phyloP scores from a whole-genome alignment of 2,113 vertebrate species.

The Sapajus apella region DNA sequence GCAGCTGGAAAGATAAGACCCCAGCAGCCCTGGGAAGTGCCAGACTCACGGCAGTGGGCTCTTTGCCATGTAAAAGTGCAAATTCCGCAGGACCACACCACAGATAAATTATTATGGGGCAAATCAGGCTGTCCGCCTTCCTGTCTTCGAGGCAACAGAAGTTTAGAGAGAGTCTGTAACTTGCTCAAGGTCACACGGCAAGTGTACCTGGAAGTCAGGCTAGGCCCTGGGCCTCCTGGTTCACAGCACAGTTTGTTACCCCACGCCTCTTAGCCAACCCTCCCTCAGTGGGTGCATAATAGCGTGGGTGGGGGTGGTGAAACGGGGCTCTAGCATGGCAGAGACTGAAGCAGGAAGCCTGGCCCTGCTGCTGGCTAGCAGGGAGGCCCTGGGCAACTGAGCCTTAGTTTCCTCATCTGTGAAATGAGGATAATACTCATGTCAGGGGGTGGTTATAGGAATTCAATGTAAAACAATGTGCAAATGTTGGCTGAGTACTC shows the following conservation, averaged over 20 bases:
- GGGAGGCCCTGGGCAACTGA: not conserved
- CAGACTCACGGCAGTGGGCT: not conserved
- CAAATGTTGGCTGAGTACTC: not conserved
- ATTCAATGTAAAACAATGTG: not conserved
- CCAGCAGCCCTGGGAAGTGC: not conserved
- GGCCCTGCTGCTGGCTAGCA: not conserved
- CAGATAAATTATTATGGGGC: not conserved
- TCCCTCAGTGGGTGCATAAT: rapidly evolving
- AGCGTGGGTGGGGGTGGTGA: rapidly evolving
- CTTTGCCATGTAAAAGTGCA: rapidly evolving
- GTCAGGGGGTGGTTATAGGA: not conserved
- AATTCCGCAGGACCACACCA: not conserved
- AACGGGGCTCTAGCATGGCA: not conserved
- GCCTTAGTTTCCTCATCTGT: not conserved
- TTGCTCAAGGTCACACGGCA: not conserved
- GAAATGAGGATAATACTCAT: not conserved
- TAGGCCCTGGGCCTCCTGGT: not conserved
- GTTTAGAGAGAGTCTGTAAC: not conserved
- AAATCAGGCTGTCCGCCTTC: not conserved
- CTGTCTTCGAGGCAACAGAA: not conserved
- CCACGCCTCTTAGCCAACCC: not conserved
- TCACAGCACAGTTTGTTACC: not conserved
- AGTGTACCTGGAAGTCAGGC: not conserved
- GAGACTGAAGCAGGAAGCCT: not conserved
- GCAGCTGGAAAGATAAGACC: not conserved